Evolutionary conservation across 2,797 vertebrate genomes (phyloP).

Genomic region (Gymnothorax reevesii): DNA sequence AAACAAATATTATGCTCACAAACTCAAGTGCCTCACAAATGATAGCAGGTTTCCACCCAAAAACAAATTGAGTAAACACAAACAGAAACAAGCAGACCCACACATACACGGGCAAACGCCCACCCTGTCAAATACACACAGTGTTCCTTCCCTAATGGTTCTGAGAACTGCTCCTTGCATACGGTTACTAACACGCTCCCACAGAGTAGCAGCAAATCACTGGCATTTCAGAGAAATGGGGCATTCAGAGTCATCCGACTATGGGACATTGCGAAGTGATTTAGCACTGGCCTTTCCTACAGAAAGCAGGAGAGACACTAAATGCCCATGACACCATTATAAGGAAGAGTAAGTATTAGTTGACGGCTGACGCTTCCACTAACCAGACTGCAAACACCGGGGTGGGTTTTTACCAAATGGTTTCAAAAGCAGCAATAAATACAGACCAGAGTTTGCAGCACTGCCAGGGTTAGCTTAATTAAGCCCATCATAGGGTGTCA

Average conservation of each 20-base stretch:
- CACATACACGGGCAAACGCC: neutral
- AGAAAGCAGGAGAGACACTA: neutral
- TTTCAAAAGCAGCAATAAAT: neutral
- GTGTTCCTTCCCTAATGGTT: conserved; percentile 20
- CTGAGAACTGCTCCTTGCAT: neutral
- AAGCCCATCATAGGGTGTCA: neutral
- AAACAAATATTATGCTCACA: neutral
- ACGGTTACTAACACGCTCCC: conserved; percentile 11
- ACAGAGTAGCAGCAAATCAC: neutral
- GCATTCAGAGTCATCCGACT: neutral
- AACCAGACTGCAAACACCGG: neutral
- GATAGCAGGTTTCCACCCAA: too few relatives aligned
- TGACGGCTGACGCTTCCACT: neutral
- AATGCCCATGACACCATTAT: neutral
- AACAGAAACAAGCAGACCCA: neutral
- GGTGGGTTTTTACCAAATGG: neutral
- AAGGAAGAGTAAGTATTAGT: neutral
- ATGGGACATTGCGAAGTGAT: conserved; percentile 10
- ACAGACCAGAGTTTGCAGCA: neutral
- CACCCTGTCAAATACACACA: neutral
- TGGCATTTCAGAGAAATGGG: conserved; percentile 16
- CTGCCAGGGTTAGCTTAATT: neutral
- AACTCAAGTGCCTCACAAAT: neutral
- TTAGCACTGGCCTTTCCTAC: neutral
- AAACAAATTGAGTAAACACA: neutral